phyloP scores from a whole-genome alignment of 2,797 vertebrate species.

The Eremophila alpestris region DNA sequence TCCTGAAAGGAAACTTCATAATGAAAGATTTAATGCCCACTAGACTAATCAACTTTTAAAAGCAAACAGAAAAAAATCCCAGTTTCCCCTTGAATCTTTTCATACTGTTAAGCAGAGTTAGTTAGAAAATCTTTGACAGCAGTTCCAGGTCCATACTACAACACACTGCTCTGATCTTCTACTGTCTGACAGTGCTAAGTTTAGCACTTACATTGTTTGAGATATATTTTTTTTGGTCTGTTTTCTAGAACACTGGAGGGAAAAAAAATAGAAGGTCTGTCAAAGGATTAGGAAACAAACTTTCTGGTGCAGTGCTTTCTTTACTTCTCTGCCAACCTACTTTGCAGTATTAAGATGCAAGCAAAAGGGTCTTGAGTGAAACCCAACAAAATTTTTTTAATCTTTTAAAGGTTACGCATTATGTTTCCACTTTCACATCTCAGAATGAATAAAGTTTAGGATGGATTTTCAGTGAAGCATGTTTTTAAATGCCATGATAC shows the following conservation, averaged over 20 bases:
- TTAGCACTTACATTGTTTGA: slow-evolving; percentile 37
- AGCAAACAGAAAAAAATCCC: neutral
- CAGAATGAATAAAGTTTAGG: neutral
- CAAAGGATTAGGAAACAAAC: slow-evolving; percentile 54
- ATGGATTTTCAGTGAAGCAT: slow-evolving; percentile 17
- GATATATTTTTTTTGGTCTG: neutral
- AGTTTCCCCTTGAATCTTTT: neutral
- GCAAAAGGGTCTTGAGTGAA: neutral
- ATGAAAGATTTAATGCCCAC: slow-evolving; percentile 57
- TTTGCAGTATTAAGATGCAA: neutral
- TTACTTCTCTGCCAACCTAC: neutral
- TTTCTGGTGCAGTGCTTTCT: slow-evolving; percentile 2
- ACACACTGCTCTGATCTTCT: slow-evolving; percentile 58
- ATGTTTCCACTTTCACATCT: slow-evolving; percentile 21
- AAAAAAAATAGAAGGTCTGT: slow-evolving; percentile 21
- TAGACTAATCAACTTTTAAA: slow-evolving; percentile 41
- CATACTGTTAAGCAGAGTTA: slow-evolving; percentile 20
- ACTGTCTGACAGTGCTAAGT: slow-evolving; percentile 63
- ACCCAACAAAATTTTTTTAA: neutral
- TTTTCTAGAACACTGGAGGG: slow-evolving; percentile 31
- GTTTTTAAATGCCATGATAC: slow-evolving; percentile 22
- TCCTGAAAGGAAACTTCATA: slow-evolving; percentile 52
- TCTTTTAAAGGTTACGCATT: slow-evolving; percentile 38
- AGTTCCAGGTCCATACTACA: slow-evolving; percentile 46
- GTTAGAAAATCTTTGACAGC: slow-evolving; percentile 62